phyloP scores from a whole-genome alignment of 2,888 invertebrate species.

The Hartigia nigra region DNA sequence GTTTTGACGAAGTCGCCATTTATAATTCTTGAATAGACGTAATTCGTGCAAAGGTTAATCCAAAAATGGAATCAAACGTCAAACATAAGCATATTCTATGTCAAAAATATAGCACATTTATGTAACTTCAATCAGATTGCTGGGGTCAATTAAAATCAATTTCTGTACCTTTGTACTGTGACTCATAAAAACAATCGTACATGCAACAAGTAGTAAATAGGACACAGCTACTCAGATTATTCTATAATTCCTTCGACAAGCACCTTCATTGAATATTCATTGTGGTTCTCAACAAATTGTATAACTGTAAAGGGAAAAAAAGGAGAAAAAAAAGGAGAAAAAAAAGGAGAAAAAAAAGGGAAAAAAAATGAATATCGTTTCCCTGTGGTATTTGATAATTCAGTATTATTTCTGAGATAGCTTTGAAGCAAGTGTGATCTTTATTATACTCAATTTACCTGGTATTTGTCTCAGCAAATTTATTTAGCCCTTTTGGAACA shows the following conservation, averaged over 20 bases:
- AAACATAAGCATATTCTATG: not conserved
- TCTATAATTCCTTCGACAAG: not conserved
- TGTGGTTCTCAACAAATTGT: not conserved
- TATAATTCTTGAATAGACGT: not conserved
- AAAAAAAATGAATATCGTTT: not conserved
- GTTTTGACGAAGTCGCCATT: not conserved
- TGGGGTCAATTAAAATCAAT: not conserved
- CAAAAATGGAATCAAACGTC: not conserved
- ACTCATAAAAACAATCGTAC: not conserved
- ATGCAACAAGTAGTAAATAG: not conserved
- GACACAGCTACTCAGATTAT: not conserved
- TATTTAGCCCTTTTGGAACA: constrained; percentile 33
- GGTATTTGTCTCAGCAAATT: constrained; percentile 33
- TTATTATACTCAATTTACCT: constrained; percentile 33
- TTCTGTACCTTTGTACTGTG: not conserved
- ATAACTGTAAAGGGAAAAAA: not conserved
- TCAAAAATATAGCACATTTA: not conserved
- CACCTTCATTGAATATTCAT: not conserved
- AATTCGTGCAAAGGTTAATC: not conserved
- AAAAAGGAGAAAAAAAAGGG: not conserved
- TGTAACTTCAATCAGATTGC: not conserved
- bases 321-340: too few species aligned
- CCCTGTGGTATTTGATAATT: not conserved
- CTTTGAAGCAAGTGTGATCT: too few species aligned
- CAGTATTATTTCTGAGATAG: not conserved